phyloP scores from a whole-genome alignment of 2,113 vertebrate species.

The Mungos mungo region DNA sequence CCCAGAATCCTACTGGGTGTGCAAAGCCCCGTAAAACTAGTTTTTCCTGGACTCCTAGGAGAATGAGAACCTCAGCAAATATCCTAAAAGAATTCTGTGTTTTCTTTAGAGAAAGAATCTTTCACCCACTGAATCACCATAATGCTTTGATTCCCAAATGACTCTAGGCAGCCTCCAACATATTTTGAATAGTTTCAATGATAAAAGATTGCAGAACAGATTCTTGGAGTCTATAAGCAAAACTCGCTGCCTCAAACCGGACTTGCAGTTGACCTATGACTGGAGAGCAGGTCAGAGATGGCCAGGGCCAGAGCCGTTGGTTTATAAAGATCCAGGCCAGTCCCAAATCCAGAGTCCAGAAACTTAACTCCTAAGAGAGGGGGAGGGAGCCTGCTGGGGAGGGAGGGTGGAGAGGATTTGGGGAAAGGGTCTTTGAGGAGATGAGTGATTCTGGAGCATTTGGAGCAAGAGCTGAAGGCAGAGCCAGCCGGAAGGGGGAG shows the following conservation, averaged over 20 bases:
- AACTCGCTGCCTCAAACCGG: neutral
- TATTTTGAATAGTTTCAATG: neutral
- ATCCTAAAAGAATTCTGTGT: neutral
- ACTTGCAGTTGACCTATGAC: neutral
- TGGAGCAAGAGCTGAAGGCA: neutral
- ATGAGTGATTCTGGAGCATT: neutral
- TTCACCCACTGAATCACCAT: neutral
- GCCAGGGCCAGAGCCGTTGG: neutral
- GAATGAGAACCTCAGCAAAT: neutral
- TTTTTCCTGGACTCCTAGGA: neutral
- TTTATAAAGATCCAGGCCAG: neutral
- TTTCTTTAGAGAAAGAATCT: neutral
- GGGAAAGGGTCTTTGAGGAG: neutral
- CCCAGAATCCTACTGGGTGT: neutral
- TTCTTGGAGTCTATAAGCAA: neutral
- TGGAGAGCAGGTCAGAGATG: neutral
- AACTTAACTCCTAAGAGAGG: neutral
- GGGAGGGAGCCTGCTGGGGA: no score
- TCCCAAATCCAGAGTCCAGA: neutral
- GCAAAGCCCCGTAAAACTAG: neutral
- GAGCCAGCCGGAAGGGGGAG: neutral
- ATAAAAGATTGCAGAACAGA: neutral
- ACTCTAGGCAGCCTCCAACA: neutral
- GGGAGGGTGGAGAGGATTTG: rapidly evolving
- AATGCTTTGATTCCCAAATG: neutral